Percentiles rank a stretch among this genome's conserved stretches.
Evolutionary conservation across 2,888 invertebrate genomes (phyloP).

Genomic region (Calephelis perditalis): DNA sequence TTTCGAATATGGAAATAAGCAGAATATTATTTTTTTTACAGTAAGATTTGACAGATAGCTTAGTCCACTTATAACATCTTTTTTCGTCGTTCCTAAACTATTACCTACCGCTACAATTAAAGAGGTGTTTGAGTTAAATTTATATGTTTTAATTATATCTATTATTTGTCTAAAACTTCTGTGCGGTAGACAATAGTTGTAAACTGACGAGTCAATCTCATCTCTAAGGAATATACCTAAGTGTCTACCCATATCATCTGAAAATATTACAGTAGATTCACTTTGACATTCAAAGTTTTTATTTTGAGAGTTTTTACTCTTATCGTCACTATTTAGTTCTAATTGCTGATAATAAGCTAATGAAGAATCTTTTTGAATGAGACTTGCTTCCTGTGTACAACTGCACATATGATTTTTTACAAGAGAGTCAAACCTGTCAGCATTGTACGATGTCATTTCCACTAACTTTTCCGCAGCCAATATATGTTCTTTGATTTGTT

Average conservation of each 20-base stretch:
- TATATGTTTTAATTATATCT: neutral
- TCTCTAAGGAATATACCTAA: neutral
- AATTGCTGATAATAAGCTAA: neutral
- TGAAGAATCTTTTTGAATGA: neutral
- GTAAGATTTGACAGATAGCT: neutral
- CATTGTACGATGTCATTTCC: neutral
- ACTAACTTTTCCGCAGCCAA: neutral
- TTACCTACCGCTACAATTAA: neutral
- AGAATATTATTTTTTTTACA: neutral
- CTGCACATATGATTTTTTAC: constrained; percentile 1
- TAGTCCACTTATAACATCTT: neutral
- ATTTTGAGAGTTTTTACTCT: neutral
- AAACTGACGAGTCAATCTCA: neutral
- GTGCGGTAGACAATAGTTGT: neutral
- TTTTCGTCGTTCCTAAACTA: neutral
- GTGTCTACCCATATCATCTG: neutral
- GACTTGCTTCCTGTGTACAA: neutral
- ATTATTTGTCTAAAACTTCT: neutral
- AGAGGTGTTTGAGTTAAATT: neutral
- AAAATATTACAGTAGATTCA: neutral
- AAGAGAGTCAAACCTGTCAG: neutral
- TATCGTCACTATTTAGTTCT: neutral
- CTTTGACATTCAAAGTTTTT: neutral
- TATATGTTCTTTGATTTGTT: neutral
- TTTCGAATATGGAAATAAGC: neutral